Conservation (phyloP, 2,888 invertebrate genomes). For the Pheosia gnoma region DNA sequence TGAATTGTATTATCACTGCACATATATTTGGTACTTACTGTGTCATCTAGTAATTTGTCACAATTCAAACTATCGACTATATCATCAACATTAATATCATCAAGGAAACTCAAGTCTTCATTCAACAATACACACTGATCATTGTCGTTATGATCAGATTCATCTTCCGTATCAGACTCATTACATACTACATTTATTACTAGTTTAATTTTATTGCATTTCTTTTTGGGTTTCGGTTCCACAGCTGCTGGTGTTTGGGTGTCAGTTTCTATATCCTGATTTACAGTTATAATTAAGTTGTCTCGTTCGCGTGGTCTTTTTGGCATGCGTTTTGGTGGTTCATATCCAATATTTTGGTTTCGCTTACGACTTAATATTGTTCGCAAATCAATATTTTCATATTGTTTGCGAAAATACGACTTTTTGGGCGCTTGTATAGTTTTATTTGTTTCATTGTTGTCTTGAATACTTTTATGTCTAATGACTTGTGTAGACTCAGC, state of each 20-base stretch:
- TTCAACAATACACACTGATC: slow-evolving; percentile 25
- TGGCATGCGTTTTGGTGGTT: slow-evolving; percentile 12
- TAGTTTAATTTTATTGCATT: slow-evolving; percentile 51
- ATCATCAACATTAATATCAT: slow-evolving; percentile 69
- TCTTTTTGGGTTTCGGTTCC: slow-evolving; percentile 31
- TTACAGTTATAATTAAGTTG: slow-evolving; percentile 41
- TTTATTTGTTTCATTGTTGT: slow-evolving; percentile 23
- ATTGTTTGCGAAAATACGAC: slow-evolving; percentile 9
- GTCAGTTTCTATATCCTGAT: slow-evolving; percentile 21
- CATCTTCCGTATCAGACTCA: slow-evolving; percentile 23
- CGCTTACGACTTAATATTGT: slow-evolving; percentile 10
- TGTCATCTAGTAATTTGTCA: background rate
- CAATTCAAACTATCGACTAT: slow-evolving; percentile 58
- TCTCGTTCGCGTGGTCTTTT: slow-evolving; percentile 27
- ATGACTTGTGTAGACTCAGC: background rate
- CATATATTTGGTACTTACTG: background rate
- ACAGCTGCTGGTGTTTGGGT: slow-evolving; percentile 14
- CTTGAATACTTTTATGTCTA: background rate
- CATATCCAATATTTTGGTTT: slow-evolving; percentile 1
- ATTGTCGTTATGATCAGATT: slow-evolving; percentile 29
- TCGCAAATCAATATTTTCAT: slow-evolving; percentile 11
- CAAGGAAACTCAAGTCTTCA: slow-evolving; percentile 63
- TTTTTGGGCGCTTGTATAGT: slow-evolving; percentile 20
- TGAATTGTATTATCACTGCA: background rate
- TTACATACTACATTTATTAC: slow-evolving; percentile 52